These are phyloP conservation scores for Trichopria drosophilae DNA, from an alignment of 2,888 invertebrate genomes.

Conservation along the genomic window DNA sequence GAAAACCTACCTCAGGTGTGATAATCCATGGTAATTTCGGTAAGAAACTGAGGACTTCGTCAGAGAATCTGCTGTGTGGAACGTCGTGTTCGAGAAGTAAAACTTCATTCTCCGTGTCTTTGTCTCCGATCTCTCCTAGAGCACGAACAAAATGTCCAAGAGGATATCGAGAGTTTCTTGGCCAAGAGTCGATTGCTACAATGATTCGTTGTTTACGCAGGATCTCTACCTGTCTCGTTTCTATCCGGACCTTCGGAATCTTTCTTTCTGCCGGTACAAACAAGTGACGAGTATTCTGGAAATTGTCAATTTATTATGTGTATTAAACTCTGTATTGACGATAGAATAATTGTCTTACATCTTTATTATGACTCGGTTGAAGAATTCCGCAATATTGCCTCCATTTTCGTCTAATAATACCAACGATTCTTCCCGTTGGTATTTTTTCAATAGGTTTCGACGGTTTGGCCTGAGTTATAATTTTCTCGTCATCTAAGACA, in stretches of 20 bases:
- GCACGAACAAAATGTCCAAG: constrained; percentile 94
- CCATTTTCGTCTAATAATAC: constrained; percentile 95
- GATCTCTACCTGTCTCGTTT: constrained; percentile 86
- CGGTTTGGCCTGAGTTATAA: constrained; percentile 45
- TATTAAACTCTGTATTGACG: neutral
- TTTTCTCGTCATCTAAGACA: constrained; percentile 66
- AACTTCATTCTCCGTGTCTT: constrained; percentile 95
- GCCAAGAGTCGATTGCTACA: constrained; percentile 97
- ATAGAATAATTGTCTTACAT: constrained; percentile 50
- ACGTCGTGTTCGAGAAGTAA: constrained; percentile 95
- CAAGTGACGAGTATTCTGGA: constrained; percentile 68
- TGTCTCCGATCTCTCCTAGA: constrained; percentile 89
- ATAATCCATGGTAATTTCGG: constrained; percentile 90
- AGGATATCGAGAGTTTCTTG: constrained; percentile 87
- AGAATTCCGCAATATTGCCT: constrained; percentile 97
- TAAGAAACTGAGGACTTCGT: constrained; percentile 87
- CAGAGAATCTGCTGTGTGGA: constrained; percentile 93
- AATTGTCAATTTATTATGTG: constrained; percentile 1
- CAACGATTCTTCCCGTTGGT: constrained; percentile 80
- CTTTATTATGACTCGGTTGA: constrained; percentile 73
- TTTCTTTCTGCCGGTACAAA: constrained; percentile 93
- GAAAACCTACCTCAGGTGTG: constrained; percentile 74
- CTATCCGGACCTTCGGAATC: constrained; percentile 92
- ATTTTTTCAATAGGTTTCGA: constrained; percentile 42
- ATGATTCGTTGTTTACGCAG: constrained; percentile 85